Base-by-base conservation (phyloP, 2,888 invertebrate species). In the Zeuzera pyrina region DNA sequence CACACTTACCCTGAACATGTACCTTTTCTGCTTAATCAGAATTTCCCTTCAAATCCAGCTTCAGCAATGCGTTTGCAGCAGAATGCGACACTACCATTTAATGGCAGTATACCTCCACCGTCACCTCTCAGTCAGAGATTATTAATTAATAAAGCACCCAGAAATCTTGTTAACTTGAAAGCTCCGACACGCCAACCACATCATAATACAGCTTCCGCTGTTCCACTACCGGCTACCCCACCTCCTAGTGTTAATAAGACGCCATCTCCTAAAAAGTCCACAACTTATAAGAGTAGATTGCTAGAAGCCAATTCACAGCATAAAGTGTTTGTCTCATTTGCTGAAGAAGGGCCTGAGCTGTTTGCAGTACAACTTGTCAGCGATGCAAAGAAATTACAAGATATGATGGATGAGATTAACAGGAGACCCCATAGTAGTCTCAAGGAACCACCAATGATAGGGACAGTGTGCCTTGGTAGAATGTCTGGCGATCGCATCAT, bases 291-390 rank as follows among this genome's bases (percentile, higher is more conserved):
- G 49, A 85, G 85, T 35, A 66, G 69, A 41, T 46, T 73, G 5
- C 47, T 84, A 8, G 84, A 84, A 56, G 54, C 62, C 1, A 69
- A 73, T 30, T 84, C 86, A 0, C 84, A 85, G 40, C 89, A 92
- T 49, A 85, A 88, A 46, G 91, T 92, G 0, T 88, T 86, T 56
- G 87, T 93, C 1, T 92, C 92, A 12, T 90, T 86, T 62, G 89
- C 93, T 11, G 91, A 92, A 49, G 92, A 94, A 53, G 93, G 93
- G 0, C 93, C 93, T 3, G 87, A 88, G 40, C 74, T 89, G 33
- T 94, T 94, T 72, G 91, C 91, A 15, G 87, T 93, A 3, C 93
- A 93, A 51, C 62, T 93, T 14, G 85, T 86, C 47, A 78, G 84
- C 28, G 86, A 86, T 44, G 86, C 86, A 41, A 78, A 84, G 8